These are phyloP conservation scores for Sardina pilchardus DNA, from an alignment of 2,113 vertebrate species.

Conservation along the genomic window DNA sequence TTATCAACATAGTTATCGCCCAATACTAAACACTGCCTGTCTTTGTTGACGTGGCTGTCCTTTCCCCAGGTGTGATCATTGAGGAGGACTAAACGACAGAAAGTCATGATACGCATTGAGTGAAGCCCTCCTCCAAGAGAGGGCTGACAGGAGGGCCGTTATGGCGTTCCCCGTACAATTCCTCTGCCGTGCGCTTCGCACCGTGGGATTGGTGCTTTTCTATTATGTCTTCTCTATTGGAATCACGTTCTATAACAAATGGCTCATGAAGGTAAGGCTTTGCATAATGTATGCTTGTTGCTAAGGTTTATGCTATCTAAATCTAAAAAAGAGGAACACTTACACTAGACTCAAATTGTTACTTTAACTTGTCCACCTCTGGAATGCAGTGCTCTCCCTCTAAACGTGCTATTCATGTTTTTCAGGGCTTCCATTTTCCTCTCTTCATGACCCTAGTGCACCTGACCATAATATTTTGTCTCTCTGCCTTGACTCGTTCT, in stretches of 20 bases:
- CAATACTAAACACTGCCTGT: not conserved
- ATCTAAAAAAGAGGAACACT: not conserved
- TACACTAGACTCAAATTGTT: not conserved
- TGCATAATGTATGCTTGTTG: not conserved
- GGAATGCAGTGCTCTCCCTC: not conserved
- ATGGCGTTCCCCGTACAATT: constrained; percentile 70
- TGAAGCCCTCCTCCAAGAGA: constrained; percentile 14
- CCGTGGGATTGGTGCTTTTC: constrained; percentile 78
- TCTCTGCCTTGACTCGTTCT: constrained; percentile 75
- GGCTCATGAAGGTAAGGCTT: constrained; percentile 82
- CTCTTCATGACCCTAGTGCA: constrained; percentile 91
- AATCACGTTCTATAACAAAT: constrained; percentile 96
- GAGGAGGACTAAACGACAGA: not conserved
- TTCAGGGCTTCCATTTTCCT: constrained; percentile 87
- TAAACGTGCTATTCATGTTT: not conserved
- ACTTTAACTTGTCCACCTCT: not conserved
- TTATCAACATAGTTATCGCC: not conserved
- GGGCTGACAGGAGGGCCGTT: constrained; percentile 8
- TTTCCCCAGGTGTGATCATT: not conserved
- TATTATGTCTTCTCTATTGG: constrained; percentile 91
- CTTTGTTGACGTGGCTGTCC: not conserved
- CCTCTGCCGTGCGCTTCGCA: constrained; percentile 72
- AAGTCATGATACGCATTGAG: not conserved
- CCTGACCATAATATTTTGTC: constrained; percentile 81
- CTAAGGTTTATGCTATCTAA: not conserved